Evolutionary conservation across 1,140 invertebrate species (phyloP).

Genomic region (Myzus persicae): DNA sequence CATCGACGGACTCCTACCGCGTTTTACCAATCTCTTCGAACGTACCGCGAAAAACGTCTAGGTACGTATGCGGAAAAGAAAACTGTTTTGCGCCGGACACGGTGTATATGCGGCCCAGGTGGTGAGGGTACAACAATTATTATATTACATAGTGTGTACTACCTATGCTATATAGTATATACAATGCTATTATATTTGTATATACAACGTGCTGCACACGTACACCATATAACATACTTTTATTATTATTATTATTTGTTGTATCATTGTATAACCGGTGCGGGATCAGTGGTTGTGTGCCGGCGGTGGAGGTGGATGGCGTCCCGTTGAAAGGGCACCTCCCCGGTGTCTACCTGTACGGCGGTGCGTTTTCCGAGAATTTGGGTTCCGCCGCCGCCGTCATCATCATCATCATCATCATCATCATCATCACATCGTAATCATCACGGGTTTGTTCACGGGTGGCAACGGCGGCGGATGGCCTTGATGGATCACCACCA

Average conservation of each 20-base stretch:
- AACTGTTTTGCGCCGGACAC: background rate
- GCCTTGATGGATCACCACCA: constrained; percentile 54
- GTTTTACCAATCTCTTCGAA: background rate
- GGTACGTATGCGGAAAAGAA: background rate
- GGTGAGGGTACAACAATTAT: background rate
- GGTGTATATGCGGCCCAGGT: too few species aligned
- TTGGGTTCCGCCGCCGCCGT: background rate
- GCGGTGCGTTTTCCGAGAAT: constrained; percentile 54
- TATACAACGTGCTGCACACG: too few species aligned
- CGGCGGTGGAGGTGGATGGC: background rate
- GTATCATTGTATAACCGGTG: background rate
- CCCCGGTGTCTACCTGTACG: background rate
- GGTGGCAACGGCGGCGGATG: constrained; percentile 47
- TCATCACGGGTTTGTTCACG: constrained; percentile 3
- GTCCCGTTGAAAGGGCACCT: constrained; percentile 15
- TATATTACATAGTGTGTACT: background rate
- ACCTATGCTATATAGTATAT: too few species aligned
- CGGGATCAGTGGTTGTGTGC: background rate
- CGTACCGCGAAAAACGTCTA: too few species aligned
- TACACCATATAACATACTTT: background rate
- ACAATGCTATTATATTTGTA: background rate
- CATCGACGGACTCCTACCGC: too few species aligned
- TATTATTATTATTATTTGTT: background rate
- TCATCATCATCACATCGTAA: background rate
- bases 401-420: background rate